Base-by-base conservation (phyloP, 2,888 invertebrate genomes). In the Tethea ocularis region DNA sequence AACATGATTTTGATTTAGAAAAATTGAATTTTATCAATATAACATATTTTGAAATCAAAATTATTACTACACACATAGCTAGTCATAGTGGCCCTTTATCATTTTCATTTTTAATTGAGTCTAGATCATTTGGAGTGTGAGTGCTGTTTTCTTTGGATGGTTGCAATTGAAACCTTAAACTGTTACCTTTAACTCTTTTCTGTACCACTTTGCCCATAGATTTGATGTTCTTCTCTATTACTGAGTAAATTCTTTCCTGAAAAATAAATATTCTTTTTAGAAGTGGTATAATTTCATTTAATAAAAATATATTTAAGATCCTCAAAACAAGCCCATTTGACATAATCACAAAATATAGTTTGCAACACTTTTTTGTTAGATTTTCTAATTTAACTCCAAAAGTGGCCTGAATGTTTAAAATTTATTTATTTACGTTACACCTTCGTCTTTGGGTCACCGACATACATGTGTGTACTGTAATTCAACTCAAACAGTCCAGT, bases 141-240 rank as follows among this genome's bases (percentile, higher is more conserved):
- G 79, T 69, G 46, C 71, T 78, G 33, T 66, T 84, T 13, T 82
- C 74, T 62, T 78, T 83, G 22, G 80, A 57, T 2, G 96, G 96
- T 11, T 94, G 60, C 66, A 96, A 91, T 79, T 94, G 95, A 77
- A 96, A 96, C 75, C 94, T 94, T 20, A 96, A 84, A 64, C 92
- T 93, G 54, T 87, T 91, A 24, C 94, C 95, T 82, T 95, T 96
- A 8, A 77, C 81, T 53, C 95, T 91, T 77, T 95, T 96, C 70
- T 96, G 96, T 0, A 95, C 89, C 60, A 96, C 84, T 83, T 93
- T 94, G 0, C 94, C 94, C 26, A 84, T 67, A 59, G 86, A 76
- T 67, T 94, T 94, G 58, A 94, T 82, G 57, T 94, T 84, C 36
- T 82, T 84, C 75, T 95, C 95, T 64, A 96, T 91, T 15, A 89